These are phyloP conservation scores for Rhabdornis inornatus DNA, from an alignment of 2,113 vertebrate genomes.

Conservation along the genomic window DNA sequence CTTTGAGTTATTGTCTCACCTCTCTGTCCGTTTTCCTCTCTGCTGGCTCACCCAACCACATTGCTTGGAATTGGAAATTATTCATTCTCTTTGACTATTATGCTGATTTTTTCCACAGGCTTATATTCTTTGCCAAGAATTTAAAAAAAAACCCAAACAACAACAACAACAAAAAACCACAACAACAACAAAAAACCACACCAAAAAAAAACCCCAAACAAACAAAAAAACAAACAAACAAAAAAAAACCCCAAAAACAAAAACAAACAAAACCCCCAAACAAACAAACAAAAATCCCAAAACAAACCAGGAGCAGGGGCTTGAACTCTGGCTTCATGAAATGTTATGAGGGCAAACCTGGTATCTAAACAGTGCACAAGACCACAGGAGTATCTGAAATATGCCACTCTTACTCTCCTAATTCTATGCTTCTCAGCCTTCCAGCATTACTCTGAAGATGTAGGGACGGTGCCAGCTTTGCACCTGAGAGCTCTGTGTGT, in stretches of 20 bases:
- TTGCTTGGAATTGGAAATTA: neutral
- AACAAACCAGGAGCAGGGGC: neutral
- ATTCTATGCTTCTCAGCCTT: neutral
- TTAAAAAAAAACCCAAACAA: neutral
- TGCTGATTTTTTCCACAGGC: neutral
- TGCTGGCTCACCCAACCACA: neutral
- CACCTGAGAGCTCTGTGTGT: neutral
- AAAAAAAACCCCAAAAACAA: no score
- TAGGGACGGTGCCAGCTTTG: fast-evolving
- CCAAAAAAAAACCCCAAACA: no score
- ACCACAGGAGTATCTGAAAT: neutral
- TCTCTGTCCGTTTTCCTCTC: neutral
- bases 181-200: no score
- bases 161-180: no score
- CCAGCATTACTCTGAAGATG: neutral
- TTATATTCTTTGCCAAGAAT: neutral
- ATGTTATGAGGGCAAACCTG: neutral
- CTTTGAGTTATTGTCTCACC: neutral
- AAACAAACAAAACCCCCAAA: no score
- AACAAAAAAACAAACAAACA: no score
- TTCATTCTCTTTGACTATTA: neutral
- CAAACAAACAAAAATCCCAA: no score
- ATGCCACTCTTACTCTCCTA: neutral
- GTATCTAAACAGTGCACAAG: neutral
- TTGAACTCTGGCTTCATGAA: neutral